Percentiles rank a stretch among this genome's conserved stretches.
Evolutionary conservation across 2,797 vertebrate genomes (phyloP).

Genomic region (Centroberyx gerrardi): DNA sequence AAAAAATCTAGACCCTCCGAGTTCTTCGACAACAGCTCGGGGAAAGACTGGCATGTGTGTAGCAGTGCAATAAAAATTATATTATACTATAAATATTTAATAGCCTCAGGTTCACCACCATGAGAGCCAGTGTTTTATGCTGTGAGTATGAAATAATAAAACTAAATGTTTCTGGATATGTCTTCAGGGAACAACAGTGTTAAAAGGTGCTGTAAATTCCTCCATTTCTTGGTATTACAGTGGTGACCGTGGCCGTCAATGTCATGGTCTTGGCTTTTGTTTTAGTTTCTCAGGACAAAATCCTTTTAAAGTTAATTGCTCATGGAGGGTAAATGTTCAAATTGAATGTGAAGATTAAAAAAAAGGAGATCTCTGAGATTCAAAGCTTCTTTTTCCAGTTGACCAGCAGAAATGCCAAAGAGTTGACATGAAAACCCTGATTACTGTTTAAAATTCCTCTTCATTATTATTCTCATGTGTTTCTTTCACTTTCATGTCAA

Average conservation of each 20-base stretch:
- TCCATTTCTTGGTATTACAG: constrained; percentile 49
- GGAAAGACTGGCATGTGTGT: constrained; percentile 38
- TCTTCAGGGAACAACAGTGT: constrained; percentile 43
- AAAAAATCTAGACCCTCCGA: constrained; percentile 36
- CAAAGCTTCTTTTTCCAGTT: constrained; percentile 22
- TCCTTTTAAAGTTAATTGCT: constrained; percentile 55
- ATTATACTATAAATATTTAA: constrained; percentile 74
- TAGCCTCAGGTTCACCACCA: constrained; percentile 53
- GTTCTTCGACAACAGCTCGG: constrained; percentile 22
- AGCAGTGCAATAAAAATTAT: constrained; percentile 62
- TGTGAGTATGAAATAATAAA: constrained; percentile 57
- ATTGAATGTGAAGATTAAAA: constrained; percentile 26
- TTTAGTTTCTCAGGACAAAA: constrained; percentile 28
- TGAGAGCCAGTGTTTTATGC: constrained; percentile 45
- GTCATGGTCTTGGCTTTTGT: constrained; percentile 23
- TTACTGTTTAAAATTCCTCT: constrained; percentile 17
- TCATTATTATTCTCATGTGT: not conserved
- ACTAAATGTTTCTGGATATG: constrained; percentile 37
- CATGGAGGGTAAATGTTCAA: constrained; percentile 21
- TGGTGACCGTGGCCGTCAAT: constrained; percentile 37
- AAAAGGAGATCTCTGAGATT: constrained; percentile 13
- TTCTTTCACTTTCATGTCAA: constrained; percentile 18
- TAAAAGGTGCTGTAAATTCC: constrained; percentile 48
- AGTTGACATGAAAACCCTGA: constrained; percentile 1
- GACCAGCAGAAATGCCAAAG: constrained; percentile 3